These are phyloP conservation scores for Thaleichthys pacificus DNA, from an alignment of 2,797 vertebrate species.

Conservation along the genomic window DNA sequence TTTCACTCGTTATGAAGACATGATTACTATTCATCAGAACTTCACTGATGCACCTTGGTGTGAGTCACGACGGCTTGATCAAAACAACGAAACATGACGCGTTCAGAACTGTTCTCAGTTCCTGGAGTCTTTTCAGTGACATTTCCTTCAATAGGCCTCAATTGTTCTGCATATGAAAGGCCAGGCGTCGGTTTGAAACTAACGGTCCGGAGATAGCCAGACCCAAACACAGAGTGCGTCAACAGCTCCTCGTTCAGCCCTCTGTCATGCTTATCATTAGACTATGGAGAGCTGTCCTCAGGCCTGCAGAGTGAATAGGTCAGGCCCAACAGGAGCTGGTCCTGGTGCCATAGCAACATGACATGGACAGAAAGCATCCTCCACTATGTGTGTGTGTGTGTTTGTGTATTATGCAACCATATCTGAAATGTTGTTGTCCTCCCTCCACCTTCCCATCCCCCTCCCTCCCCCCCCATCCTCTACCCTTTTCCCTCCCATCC, in stretches of 20 bases:
- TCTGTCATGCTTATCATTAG: constrained; percentile 61
- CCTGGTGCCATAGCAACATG: constrained; percentile 62
- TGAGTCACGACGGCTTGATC: no score
- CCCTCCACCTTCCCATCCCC: neutral
- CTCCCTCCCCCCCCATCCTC: no score
- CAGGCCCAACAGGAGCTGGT: constrained; percentile 55
- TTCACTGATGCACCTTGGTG: no score
- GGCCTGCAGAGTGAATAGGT: constrained; percentile 70
- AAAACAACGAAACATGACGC: no score
- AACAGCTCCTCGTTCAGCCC: constrained; percentile 52
- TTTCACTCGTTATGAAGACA: no score
- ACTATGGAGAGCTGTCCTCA: constrained; percentile 67
- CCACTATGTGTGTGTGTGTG: neutral
- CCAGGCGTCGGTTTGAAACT: constrained; percentile 7
- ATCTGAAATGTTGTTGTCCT: neutral
- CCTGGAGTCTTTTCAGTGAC: constrained; percentile 31
- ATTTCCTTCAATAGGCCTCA: constrained; percentile 40
- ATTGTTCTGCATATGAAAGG: constrained; percentile 13
- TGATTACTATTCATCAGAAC: no score
- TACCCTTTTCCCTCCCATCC: neutral
- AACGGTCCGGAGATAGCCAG: constrained; percentile 27
- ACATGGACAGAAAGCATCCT: constrained; percentile 34
- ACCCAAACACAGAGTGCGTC: constrained; percentile 27
- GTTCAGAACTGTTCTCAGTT: no score
- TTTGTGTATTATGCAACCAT: neutral